Conservation (phyloP, 2,888 invertebrate genomes). For the Stictocephala bisonia region DNA sequence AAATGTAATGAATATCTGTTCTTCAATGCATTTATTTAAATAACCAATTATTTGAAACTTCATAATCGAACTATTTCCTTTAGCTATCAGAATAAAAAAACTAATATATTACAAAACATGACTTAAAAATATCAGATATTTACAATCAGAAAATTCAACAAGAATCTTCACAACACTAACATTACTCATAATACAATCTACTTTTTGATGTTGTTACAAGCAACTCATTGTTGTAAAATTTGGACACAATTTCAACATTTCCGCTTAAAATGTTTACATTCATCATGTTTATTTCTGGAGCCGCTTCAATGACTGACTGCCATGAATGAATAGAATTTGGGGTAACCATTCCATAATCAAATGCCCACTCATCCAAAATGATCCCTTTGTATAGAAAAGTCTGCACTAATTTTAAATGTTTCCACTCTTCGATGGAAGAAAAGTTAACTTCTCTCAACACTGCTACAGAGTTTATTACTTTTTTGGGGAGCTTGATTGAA, state of each 20-base stretch:
- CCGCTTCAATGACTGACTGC: constrained; percentile 16
- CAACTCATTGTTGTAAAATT: constrained; percentile 14
- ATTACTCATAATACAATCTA: constrained; percentile 9
- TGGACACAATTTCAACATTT: neutral
- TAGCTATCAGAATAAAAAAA: too few species aligned
- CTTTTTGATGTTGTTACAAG: constrained; percentile 10
- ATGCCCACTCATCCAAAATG: constrained; percentile 15
- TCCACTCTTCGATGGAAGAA: constrained; percentile 21
- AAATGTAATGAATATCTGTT: too few species aligned
- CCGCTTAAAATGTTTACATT: constrained; percentile 6
- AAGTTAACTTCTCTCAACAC: constrained; percentile 20
- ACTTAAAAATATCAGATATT: neutral
- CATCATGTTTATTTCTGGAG: constrained; percentile 10
- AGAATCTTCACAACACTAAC: too few species aligned
- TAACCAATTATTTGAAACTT: too few species aligned
- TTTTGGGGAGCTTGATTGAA: constrained; percentile 18
- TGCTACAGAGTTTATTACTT: neutral
- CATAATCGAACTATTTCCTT: too few species aligned
- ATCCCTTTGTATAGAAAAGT: constrained; percentile 14
- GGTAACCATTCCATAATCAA: neutral
- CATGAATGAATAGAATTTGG: neutral
- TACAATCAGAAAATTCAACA: neutral
- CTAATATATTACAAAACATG: neutral
- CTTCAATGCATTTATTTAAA: too few species aligned
- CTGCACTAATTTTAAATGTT: constrained; percentile 3